Conservation (phyloP, 2,888 invertebrate species). For the Drosophila neutralis region DNA sequence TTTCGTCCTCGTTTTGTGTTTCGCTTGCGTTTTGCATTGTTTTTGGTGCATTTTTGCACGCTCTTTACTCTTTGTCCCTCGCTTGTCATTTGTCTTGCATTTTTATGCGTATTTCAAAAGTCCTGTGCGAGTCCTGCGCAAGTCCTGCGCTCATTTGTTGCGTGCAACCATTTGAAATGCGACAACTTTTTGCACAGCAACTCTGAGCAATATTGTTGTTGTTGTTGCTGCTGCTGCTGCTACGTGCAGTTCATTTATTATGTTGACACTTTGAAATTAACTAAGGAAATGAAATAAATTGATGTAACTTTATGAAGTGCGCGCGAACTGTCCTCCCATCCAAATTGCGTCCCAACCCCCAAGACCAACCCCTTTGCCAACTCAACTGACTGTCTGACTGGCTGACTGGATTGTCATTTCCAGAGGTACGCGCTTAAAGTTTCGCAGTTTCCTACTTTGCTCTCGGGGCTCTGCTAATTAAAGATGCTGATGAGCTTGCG, state of each 20-base stretch:
- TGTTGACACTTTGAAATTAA: constrained; percentile 82
- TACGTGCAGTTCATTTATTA: constrained; percentile 82
- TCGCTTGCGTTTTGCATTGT: constrained; percentile 60
- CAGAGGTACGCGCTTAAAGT: constrained; percentile 58
- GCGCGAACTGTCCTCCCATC: constrained; percentile 58
- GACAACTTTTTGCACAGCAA: constrained; percentile 76
- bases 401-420: constrained; percentile 62
- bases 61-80: constrained; percentile 49
- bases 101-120: constrained; percentile 79
- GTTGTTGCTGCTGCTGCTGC: constrained; percentile 41
- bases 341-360: constrained; percentile 12
- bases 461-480: constrained; percentile 52
- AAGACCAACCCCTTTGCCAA: background rate
- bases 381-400: constrained; percentile 16
- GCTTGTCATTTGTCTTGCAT: constrained; percentile 78
- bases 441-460: constrained; percentile 25
- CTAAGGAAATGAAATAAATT: constrained; percentile 81
- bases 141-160: constrained; percentile 80
- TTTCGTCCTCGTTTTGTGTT: constrained; percentile 4
- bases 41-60: constrained; percentile 78
- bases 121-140: constrained; percentile 64
- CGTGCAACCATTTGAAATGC: constrained; percentile 82
- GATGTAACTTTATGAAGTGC: constrained; percentile 82
- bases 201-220: constrained; percentile 50
- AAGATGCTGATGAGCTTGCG: constrained; percentile 53